A percentile compares a stretch with the other conserved stretches of the same genome.
These are phyloP conservation scores for Chloroceryle amazona DNA, from an alignment of 2,797 vertebrate genomes.

Conservation along the genomic window DNA sequence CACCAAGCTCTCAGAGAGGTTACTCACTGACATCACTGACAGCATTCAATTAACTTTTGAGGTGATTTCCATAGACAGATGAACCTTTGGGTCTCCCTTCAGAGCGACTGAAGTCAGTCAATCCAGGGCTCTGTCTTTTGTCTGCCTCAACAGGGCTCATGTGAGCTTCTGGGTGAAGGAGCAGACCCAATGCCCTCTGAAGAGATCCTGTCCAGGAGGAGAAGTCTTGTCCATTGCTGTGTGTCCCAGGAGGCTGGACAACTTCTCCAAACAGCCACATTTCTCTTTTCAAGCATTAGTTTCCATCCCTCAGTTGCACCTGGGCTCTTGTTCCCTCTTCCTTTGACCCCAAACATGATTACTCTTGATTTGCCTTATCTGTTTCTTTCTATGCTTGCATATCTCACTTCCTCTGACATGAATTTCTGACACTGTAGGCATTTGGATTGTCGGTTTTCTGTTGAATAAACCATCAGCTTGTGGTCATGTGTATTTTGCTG, in stretches of 20 bases:
- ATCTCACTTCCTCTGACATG: not conserved
- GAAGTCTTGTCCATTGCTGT: not conserved
- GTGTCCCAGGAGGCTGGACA: not conserved
- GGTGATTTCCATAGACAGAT: not conserved
- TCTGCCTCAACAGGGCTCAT: not conserved
- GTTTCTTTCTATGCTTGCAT: not conserved
- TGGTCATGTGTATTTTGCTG: not conserved
- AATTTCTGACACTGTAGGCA: not conserved
- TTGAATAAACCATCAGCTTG: not conserved
- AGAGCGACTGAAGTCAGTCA: not conserved
- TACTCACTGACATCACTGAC: not conserved
- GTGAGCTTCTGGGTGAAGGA: not conserved
- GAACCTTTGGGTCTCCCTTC: not conserved
- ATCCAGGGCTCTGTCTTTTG: not conserved
- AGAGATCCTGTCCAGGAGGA: not conserved
- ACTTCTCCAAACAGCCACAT: not conserved
- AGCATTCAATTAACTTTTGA: fast-evolving
- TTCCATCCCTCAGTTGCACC: not conserved
- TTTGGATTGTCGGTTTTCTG: not conserved
- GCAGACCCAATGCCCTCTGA: not conserved
- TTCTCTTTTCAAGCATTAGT: not conserved
- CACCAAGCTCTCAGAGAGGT: not conserved
- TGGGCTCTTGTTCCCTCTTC: not conserved
- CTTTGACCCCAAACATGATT: not conserved
- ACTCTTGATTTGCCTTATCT: not conserved